A percentile compares a stretch with the other conserved stretches of the same genome.
These are phyloP conservation scores for Heliothis subflexa DNA, from an alignment of 1,140 invertebrate genomes.

Conservation along the genomic window DNA sequence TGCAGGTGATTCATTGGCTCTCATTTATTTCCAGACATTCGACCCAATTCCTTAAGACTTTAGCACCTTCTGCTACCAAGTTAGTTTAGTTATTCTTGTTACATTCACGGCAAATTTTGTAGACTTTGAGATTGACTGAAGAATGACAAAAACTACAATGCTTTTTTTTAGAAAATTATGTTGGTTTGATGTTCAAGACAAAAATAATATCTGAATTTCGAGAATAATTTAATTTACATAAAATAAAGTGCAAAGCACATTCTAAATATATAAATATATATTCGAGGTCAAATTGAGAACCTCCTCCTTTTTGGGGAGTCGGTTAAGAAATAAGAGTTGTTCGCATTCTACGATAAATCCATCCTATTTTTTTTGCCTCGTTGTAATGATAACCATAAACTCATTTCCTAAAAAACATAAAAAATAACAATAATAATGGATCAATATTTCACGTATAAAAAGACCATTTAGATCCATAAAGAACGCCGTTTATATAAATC, in stretches of 20 bases:
- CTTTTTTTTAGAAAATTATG: too few relatives aligned
- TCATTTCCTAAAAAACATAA: not conserved
- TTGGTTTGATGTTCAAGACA: too few relatives aligned
- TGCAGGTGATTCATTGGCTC: not conserved
- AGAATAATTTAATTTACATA: too few relatives aligned
- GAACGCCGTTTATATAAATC: slow-evolving; percentile 3
- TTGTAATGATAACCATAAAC: not conserved
- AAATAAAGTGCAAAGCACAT: too few relatives aligned
- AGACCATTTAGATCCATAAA: not conserved
- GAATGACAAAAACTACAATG: too few relatives aligned
- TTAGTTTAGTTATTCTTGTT: not conserved
- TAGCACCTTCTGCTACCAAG: not conserved
- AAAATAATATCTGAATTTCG: too few relatives aligned
- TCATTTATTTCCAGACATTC: slow-evolving; percentile 7
- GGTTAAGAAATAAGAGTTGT: too few relatives aligned
- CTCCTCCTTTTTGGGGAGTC: too few relatives aligned
- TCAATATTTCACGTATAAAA: not conserved
- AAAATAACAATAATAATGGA: not conserved
- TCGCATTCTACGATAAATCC: too few relatives aligned
- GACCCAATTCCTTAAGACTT: not conserved
- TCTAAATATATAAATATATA: too few relatives aligned
- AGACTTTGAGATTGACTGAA: not conserved
- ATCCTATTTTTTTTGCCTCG: not conserved
- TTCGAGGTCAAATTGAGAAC: too few relatives aligned
- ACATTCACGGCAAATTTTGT: not conserved